Evolutionary conservation across 23 tunicate species (phyloP).

Genomic region (Oikopleura albicans): DNA sequence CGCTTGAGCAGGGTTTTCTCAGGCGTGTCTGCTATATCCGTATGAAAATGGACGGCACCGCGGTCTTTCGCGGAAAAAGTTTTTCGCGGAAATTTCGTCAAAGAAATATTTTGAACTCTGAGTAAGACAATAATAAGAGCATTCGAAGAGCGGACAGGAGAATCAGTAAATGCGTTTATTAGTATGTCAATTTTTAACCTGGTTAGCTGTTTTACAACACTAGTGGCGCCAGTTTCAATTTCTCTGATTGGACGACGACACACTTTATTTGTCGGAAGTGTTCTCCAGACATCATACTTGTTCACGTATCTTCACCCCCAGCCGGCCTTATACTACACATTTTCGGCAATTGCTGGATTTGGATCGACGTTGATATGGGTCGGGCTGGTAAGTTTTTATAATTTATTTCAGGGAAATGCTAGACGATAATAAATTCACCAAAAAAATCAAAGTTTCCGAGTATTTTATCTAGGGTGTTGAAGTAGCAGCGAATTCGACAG

Average conservation of each 20-base stretch:
- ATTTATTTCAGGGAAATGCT: too few species aligned
- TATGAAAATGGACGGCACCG: too few species aligned
- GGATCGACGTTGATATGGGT: neutral
- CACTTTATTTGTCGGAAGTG: neutral
- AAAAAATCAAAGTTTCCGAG: too few species aligned
- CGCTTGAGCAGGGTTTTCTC: too few species aligned
- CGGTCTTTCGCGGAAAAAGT: too few species aligned
- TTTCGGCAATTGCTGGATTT: neutral
- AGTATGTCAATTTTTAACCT: neutral
- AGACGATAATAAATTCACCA: too few species aligned
- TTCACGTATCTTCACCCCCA: neutral
- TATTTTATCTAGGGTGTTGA: neutral
- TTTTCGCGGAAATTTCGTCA: too few species aligned
- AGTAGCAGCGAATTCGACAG: neutral
- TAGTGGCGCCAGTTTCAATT: too few species aligned
- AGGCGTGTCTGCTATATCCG: too few species aligned
- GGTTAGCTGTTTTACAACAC: too few species aligned
- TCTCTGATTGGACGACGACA: neutral
- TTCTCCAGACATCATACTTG: neutral
- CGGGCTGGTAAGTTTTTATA: too few species aligned
- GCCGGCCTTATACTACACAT: neutral
- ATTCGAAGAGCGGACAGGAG: neutral
- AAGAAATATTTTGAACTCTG: too few species aligned
- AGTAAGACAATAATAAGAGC: neutral
- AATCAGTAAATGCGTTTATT: neutral